A percentile compares a stretch with the other conserved stretches of the same genome.
Conservation (phyloP, 37 sponge, comb jelly and placozoan species). For the Halichondria panicea region DNA sequence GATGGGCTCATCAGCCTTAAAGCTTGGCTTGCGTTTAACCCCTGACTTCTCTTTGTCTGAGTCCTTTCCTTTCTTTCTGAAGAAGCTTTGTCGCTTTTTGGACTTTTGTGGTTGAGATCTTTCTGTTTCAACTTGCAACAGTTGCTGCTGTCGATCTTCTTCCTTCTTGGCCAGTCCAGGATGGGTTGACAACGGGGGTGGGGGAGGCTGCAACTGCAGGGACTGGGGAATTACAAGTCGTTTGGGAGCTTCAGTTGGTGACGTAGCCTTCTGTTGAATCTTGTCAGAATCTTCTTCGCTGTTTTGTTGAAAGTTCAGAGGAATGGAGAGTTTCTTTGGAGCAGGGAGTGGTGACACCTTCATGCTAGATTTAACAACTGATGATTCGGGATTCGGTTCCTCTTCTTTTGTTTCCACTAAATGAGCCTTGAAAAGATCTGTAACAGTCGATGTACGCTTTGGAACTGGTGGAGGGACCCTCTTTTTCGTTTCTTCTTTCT, state of each 20-base stretch:
- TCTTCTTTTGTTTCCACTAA: background rate
- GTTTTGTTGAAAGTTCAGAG: background rate
- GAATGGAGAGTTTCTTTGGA: background rate
- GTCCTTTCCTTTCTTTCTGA: background rate
- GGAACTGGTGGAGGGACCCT: background rate
- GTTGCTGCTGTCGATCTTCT: background rate
- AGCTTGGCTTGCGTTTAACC: too few species aligned
- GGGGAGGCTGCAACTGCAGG: slow-evolving; percentile 15
- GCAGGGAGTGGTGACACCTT: background rate
- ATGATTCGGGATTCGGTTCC: too few species aligned
- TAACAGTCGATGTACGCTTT: background rate
- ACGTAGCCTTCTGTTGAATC: background rate
- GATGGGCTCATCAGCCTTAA: too few species aligned
- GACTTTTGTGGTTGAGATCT: background rate
- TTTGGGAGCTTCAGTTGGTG: background rate
- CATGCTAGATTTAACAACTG: background rate
- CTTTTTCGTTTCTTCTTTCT: background rate
- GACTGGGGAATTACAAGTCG: background rate
- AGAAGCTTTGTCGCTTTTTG: background rate
- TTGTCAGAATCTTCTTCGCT: background rate
- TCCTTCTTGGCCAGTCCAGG: slow-evolving; percentile 20
- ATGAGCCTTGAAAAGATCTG: background rate
- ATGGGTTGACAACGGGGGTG: slow-evolving; percentile 34
- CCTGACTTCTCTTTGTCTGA: background rate
- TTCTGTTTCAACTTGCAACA: background rate